phyloP scores from a whole-genome alignment of 2,797 vertebrate genomes.

The Alcedo atthis region DNA sequence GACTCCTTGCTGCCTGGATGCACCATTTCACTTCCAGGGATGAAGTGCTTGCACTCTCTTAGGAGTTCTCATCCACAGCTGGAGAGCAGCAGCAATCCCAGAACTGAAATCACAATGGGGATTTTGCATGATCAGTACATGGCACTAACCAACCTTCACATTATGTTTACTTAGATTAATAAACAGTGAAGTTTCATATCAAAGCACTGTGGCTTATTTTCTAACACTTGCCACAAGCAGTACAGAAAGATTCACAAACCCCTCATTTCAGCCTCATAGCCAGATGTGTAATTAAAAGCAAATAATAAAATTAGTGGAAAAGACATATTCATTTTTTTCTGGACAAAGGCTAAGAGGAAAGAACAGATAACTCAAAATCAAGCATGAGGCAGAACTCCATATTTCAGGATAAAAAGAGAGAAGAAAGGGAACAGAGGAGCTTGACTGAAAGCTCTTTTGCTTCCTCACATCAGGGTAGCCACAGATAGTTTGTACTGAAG shows the following conservation, averaged over 20 bases:
- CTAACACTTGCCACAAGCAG: not conserved
- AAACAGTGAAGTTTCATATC: not conserved
- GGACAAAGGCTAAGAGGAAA: not conserved
- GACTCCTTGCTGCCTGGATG: not conserved
- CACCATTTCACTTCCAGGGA: not conserved
- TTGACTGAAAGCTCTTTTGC: not conserved
- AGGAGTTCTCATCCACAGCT: not conserved
- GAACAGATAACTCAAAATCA: not conserved
- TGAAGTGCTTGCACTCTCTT: not conserved
- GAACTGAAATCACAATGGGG: conserved; percentile 17
- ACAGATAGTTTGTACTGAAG: not conserved
- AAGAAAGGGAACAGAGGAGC: not conserved
- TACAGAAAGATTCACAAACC: not conserved
- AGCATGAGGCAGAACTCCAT: not conserved
- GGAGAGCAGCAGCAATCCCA: conserved; percentile 16
- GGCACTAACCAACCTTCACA: not conserved
- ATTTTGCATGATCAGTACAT: conserved; percentile 4
- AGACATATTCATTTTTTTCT: not conserved
- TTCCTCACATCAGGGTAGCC: not conserved
- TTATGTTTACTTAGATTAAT: conserved; percentile 1
- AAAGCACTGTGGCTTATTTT: not conserved
- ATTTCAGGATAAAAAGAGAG: not conserved
- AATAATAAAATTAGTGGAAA: too few species aligned
- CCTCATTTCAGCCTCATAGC: not conserved
- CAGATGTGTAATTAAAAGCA: not conserved